Conservation (phyloP, 2,888 invertebrate species). For the Pollenia griseotomentosa region DNA sequence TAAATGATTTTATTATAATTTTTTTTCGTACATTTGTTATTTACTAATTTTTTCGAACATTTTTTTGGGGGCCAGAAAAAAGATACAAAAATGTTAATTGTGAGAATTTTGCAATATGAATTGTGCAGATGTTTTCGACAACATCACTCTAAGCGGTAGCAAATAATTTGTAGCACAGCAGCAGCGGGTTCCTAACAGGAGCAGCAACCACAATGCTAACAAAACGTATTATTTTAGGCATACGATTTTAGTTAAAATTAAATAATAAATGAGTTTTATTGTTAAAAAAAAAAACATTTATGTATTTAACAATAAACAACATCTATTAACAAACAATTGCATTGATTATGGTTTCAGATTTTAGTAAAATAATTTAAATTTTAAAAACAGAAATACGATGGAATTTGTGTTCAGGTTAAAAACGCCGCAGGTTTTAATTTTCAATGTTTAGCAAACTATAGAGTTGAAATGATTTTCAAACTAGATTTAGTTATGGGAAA, state of each 20-base stretch:
- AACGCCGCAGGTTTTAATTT: constrained; percentile 17
- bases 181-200: too few species aligned
- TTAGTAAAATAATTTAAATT: neutral
- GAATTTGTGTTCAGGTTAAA: constrained; percentile 1
- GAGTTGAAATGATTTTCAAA: too few species aligned
- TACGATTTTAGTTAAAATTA: neutral
- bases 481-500: too few species aligned
- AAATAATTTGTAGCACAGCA: too few species aligned
- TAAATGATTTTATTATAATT: too few species aligned
- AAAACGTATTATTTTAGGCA: too few species aligned
- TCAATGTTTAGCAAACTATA: too few species aligned
- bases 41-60: too few species aligned
- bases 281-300: neutral
- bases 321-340: constrained; percentile 24
- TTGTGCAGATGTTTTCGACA: constrained; percentile 21
- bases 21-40: too few species aligned
- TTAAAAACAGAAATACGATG: neutral
- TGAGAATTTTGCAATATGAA: constrained; percentile 44
- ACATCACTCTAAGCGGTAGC: constrained; percentile 28
- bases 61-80: too few species aligned
- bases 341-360: constrained; percentile 48
- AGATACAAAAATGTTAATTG: constrained; percentile 29
- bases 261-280: neutral
- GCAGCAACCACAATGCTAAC: too few species aligned
- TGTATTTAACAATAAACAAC: neutral